These are phyloP conservation scores for Julus scanicus DNA, from an alignment of 2,888 invertebrate genomes.

Conservation along the genomic window DNA sequence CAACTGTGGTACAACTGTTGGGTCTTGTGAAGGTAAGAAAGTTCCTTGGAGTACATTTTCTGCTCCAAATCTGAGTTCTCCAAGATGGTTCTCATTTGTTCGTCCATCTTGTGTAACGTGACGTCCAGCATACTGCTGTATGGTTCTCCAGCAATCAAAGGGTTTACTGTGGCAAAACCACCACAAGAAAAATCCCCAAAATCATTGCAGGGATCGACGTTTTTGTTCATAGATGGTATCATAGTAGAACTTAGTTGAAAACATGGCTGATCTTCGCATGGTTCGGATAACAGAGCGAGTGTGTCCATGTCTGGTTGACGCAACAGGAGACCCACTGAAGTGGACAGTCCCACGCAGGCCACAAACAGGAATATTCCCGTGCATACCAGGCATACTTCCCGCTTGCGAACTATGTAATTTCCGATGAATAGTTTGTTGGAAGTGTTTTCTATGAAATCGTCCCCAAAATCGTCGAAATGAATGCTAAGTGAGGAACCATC, in stretches of 20 bases:
- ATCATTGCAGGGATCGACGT: slow-evolving; percentile 33
- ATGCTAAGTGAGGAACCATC: slow-evolving; percentile 34
- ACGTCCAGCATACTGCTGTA: slow-evolving; percentile 50
- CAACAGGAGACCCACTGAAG: neutral
- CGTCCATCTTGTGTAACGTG: slow-evolving; percentile 45
- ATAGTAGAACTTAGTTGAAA: slow-evolving; percentile 30
- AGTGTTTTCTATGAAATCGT: slow-evolving; percentile 45
- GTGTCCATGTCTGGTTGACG: neutral
- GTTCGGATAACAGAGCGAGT: neutral
- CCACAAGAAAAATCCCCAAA: slow-evolving; percentile 49
- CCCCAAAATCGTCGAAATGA: slow-evolving; percentile 50
- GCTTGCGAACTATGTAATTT: slow-evolving; percentile 11
- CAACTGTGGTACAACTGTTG: slow-evolving; percentile 40
- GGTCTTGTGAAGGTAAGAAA: slow-evolving; percentile 26
- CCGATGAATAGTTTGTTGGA: slow-evolving; percentile 20
- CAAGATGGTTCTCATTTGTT: slow-evolving; percentile 7
- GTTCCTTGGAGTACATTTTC: slow-evolving; percentile 1
- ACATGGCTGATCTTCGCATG: slow-evolving; percentile 48
- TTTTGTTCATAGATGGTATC: neutral
- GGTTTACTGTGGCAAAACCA: slow-evolving; percentile 17
- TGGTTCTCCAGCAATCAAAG: slow-evolving; percentile 10
- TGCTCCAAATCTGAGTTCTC: slow-evolving; percentile 34
- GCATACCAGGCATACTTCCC: slow-evolving; percentile 41
- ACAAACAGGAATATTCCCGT: neutral
- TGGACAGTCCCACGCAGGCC: slow-evolving; percentile 9